Percentiles rank a stretch among this genome's conserved stretches.
Evolutionary conservation across 37 sponge, comb jelly and placozoan species (phyloP).

Genomic region (Ianthella basta): DNA sequence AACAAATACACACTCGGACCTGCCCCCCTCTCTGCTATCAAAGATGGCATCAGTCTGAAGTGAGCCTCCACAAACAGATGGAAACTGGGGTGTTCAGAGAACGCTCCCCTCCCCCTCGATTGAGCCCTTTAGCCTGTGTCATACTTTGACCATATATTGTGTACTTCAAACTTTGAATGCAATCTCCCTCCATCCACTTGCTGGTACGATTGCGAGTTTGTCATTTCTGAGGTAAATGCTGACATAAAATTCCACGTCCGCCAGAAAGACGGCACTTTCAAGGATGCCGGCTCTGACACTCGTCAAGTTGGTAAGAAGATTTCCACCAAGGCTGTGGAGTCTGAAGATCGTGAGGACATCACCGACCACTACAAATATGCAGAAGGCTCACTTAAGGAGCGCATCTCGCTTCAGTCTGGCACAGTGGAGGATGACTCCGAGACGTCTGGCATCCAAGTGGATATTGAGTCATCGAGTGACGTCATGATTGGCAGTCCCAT

Average conservation of each 20-base stretch:
- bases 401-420: conserved; percentile 56
- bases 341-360: conserved; percentile 67
- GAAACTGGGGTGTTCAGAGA: too few relatives aligned
- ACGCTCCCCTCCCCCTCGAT: too few relatives aligned
- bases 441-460: conserved; percentile 39
- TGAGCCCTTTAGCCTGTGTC: too few relatives aligned
- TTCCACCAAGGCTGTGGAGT: conserved; percentile 83
- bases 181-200: not conserved
- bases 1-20: conserved; percentile 57
- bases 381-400: conserved; percentile 78
- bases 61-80: too few relatives aligned
- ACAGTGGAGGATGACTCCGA: too few relatives aligned
- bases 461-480: conserved; percentile 9
- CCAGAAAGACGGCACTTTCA: conserved; percentile 43
- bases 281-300: conserved; percentile 49
- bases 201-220: conserved; percentile 75
- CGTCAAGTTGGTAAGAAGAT: conserved; percentile 74
- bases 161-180: too few relatives aligned
- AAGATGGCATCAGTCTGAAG: conserved; percentile 57
- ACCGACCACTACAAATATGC: conserved; percentile 85
- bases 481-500: conserved; percentile 13
- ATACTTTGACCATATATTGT: too few relatives aligned
- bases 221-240: conserved; percentile 92
- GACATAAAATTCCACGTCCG: conserved; percentile 64
- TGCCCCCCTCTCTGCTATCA: conserved; percentile 66